phyloP scores from a whole-genome alignment of 2,113 vertebrate species.

The Acanthochromis polyacanthus region DNA sequence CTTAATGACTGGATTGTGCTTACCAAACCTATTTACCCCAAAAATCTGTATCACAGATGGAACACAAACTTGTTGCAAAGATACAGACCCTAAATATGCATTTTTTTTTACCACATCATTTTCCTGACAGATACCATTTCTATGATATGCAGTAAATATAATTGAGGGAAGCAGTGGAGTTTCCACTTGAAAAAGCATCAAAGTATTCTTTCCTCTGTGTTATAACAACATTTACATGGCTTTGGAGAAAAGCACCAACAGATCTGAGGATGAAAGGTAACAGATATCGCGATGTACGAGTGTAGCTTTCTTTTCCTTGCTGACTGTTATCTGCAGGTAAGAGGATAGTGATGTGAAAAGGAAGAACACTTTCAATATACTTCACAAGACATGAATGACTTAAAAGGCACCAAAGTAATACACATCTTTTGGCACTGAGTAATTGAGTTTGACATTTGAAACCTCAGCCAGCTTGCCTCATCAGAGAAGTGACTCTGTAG shows the following conservation, averaged over 20 bases:
- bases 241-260: constrained; percentile 15
- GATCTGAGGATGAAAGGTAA: constrained; percentile 18
- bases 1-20: background rate
- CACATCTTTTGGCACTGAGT: background rate
- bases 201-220: background rate
- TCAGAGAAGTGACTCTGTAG: background rate
- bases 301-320: background rate
- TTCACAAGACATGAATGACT: background rate
- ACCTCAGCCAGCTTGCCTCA: background rate
- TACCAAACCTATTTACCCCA: background rate
- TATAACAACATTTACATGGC: constrained; percentile 21
- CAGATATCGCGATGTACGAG: background rate
- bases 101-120: background rate
- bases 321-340: background rate
- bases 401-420: background rate
- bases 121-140: background rate
- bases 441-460: background rate
- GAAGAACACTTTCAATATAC: background rate
- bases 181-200: background rate
- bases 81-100: background rate
- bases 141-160: constrained; percentile 4
- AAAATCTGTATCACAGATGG: background rate
- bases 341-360: background rate
- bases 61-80: background rate
- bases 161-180: background rate